phyloP scores from a whole-genome alignment of 92 coral and sea anemone species.

The Phenganax marumi region DNA sequence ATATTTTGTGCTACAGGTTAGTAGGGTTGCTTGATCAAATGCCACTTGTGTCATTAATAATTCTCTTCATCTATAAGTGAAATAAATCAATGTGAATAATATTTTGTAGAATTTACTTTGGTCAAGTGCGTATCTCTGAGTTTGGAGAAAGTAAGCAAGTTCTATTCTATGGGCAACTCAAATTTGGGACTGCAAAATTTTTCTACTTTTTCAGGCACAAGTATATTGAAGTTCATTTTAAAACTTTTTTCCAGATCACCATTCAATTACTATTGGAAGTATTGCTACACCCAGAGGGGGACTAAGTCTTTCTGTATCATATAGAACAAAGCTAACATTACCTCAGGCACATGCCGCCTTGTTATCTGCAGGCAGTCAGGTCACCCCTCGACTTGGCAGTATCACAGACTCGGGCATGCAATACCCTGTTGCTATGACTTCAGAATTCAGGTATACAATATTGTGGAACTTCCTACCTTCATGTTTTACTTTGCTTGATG shows the following conservation, averaged over 20 bases:
- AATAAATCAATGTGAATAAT: not conserved
- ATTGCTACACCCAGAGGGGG: conserved; percentile 93
- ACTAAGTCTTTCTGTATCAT: conserved; percentile 83
- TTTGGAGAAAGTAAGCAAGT: conserved; percentile 78
- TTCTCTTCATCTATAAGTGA: too few relatives aligned
- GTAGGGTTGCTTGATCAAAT: not conserved
- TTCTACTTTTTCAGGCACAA: not conserved
- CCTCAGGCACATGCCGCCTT: conserved; percentile 44
- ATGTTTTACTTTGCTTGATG: not conserved
- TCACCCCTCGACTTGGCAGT: conserved; percentile 56
- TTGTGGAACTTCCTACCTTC: not conserved
- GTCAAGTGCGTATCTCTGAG: conserved; percentile 81
- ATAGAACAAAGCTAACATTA: conserved; percentile 83
- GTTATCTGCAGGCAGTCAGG: conserved; percentile 33
- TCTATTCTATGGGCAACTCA: not conserved
- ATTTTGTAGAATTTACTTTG: conserved; percentile 77
- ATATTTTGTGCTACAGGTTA: conserved; percentile 87
- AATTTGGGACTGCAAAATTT: not conserved
- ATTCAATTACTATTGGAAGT: conserved; percentile 75
- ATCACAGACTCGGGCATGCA: conserved; percentile 50
- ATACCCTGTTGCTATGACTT: conserved; percentile 64
- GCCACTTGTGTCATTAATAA: not conserved
- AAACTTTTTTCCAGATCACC: conserved; percentile 61
- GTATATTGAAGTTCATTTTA: not conserved
- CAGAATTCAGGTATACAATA: conserved; percentile 69